A percentile compares a stretch with the other conserved stretches of the same genome.
Evolutionary conservation across 2,888 invertebrate species (phyloP).

Genomic region (Cephus spinipes): DNA sequence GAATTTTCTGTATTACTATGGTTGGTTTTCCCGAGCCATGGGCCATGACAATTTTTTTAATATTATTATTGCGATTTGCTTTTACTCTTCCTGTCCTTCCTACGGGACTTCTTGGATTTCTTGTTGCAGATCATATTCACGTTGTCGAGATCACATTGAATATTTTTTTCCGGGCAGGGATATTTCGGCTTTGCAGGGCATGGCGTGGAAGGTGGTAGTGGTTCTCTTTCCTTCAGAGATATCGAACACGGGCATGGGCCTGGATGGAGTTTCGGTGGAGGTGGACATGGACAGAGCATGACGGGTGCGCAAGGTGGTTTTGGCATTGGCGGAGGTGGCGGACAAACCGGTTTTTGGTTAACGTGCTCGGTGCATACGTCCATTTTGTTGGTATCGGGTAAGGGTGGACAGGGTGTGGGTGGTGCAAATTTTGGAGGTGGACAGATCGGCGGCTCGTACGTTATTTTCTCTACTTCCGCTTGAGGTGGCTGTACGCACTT

Average conservation of each 20-base stretch:
- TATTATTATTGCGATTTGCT: neutral
- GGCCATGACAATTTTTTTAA: too few species aligned
- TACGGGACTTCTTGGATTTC: slow-evolving; percentile 12
- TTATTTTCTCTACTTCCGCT: slow-evolving; percentile 36
- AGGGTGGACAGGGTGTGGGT: slow-evolving; percentile 28
- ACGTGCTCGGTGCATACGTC: neutral
- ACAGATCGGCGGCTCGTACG: slow-evolving; percentile 36
- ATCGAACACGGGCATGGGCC: slow-evolving; percentile 47
- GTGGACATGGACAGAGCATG: slow-evolving; percentile 48
- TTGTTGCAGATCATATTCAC: too few species aligned
- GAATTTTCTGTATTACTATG: too few species aligned
- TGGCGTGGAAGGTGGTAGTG: slow-evolving; percentile 18
- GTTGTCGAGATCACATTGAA: too few species aligned
- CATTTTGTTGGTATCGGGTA: neutral
- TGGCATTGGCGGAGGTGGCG: slow-evolving; percentile 41
- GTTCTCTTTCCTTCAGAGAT: neutral
- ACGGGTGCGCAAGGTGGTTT: slow-evolving; percentile 49
- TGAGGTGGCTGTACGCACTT: slow-evolving; percentile 23
- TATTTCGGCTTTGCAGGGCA: slow-evolving; percentile 37
- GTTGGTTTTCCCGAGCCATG: too few species aligned
- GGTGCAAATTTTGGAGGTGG: slow-evolving; percentile 35
- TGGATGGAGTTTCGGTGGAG: slow-evolving; percentile 53
- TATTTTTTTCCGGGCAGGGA: slow-evolving; percentile 30
- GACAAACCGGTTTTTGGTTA: neutral
- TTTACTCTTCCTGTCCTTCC: neutral